Evolutionary conservation across 2,888 invertebrate genomes (phyloP), one percentile per base, ranked within the genome.

Genomic region (Lasioglossum vierecki): DNA sequence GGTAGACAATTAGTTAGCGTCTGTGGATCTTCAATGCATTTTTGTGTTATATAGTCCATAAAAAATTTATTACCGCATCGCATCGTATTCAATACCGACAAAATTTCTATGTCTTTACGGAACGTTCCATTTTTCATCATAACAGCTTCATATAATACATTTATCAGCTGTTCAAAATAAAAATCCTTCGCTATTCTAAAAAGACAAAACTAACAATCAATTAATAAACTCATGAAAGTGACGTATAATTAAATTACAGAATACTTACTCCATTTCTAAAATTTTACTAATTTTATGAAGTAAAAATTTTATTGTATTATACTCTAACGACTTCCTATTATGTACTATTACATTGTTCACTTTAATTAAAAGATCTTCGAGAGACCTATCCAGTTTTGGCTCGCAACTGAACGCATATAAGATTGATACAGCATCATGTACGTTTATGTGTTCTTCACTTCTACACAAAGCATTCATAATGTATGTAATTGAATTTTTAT

Each of bases 61-160:
- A 97, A 94, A 0, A 95, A 94, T 75, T 96, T 95, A 91, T 96
- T 95, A 0, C 96, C 95, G 93, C 97, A 96, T n/a, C 95, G 95
- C 96, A 89, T 41, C 0, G 18, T n/a, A 26, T 90, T 90, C 35
- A 90, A 80, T 4, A 15, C 4, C 0, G 11, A 44, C 30, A 89
- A 68, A 8, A 96, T 91, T 76, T 96, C 95, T 60, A 96, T 88
- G 0, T 95, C 95, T 71, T 95, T 95, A 57, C 95, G 95, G 88
- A 96, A 96, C n/a, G 95, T 95, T 22, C 96, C 88, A 79, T 96
- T 93, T n/a, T 96, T 95, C 0, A 26, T 41, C 26, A 82, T 39
- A 18, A 22, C n/a, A 22, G 53, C 11, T 41, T 15, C 53, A 1
- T 96, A 96, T 66, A 96, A 95, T 1, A 95, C 95, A 89, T 97